A percentile compares a stretch with the other conserved stretches of the same genome.
Evolutionary conservation across 2,113 vertebrate species (phyloP).

Genomic region (Corynorhinus townsendii): DNA sequence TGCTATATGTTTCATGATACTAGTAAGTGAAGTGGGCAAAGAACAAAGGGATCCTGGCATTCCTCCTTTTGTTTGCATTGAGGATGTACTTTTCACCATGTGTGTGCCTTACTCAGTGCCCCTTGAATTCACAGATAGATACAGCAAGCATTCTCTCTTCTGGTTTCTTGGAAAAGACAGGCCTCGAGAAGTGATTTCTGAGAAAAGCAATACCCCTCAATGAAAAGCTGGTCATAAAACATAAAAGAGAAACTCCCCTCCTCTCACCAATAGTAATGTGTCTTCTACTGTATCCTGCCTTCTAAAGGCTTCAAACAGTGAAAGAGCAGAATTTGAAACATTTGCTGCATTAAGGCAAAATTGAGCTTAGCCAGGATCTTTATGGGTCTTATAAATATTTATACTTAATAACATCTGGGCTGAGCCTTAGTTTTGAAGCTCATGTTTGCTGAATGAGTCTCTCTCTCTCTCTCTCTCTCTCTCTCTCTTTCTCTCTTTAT

Average conservation of each 20-base stretch:
- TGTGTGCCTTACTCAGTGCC: neutral
- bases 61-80: fast-evolving
- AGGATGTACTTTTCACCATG: neutral
- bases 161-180: slow-evolving; percentile 44
- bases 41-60: neutral
- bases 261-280: neutral
- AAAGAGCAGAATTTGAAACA: slow-evolving; percentile 59
- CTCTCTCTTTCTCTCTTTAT: neutral
- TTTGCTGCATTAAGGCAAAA: slow-evolving; percentile 64
- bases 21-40: neutral
- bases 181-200: slow-evolving; percentile 56
- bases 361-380: slow-evolving; percentile 61
- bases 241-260: slow-evolving; percentile 46
- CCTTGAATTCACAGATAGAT: neutral
- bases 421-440: slow-evolving; percentile 20
- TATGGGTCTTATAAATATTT: slow-evolving; percentile 74
- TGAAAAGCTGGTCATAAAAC: slow-evolving; percentile 68
- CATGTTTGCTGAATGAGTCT: slow-evolving; percentile 16
- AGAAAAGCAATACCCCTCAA: slow-evolving; percentile 57
- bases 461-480: neutral
- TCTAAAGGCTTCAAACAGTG: slow-evolving; percentile 19
- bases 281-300: slow-evolving; percentile 46
- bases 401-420: slow-evolving; percentile 72
- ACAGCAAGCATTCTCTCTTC: neutral
- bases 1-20: neutral